A percentile compares a stretch with the other conserved stretches of the same genome.
phyloP scores from a whole-genome alignment of 53 echinoderm and acorn worm genomes.

The Arbacia lixula region DNA sequence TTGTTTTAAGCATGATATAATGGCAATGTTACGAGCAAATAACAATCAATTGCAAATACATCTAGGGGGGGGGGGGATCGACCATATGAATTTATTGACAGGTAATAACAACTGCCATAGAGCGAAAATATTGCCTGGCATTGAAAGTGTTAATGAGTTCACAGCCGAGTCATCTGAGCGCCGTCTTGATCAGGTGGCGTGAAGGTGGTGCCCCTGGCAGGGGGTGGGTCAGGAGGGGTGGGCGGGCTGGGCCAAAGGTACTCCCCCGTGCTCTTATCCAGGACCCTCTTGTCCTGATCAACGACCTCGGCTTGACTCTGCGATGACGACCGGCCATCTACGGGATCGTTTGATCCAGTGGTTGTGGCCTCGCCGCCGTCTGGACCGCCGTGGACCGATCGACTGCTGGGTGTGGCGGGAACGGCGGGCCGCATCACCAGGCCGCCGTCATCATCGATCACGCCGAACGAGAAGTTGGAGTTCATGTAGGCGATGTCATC shows the following conservation, averaged over 20 bases:
- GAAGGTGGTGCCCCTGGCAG: not conserved
- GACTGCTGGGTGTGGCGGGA: not conserved
- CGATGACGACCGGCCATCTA: not conserved
- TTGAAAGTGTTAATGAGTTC: no score
- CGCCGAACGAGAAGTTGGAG: slow-evolving; percentile 51
- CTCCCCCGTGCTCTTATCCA: slow-evolving; percentile 44
- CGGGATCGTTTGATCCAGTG: not conserved
- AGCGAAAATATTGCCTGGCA: no score
- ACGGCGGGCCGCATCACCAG: slow-evolving; percentile 30
- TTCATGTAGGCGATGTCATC: slow-evolving; percentile 22
- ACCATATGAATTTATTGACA: no score
- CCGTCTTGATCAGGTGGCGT: not conserved
- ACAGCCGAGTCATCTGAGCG: no score
- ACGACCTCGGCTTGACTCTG: not conserved
- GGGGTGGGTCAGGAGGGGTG: slow-evolving; percentile 23
- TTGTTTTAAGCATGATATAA: no score
- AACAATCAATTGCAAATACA: no score
- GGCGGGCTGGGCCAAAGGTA: slow-evolving; percentile 41
- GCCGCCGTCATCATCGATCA: slow-evolving; percentile 20
- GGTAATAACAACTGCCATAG: no score
- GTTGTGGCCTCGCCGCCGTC: slow-evolving; percentile 19
- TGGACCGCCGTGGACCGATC: slow-evolving; percentile 39
- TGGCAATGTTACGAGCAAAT: no score
- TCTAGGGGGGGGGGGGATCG: no score
- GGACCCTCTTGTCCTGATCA: slow-evolving; percentile 6